phyloP scores from a whole-genome alignment of 2,888 invertebrate species.

The Lycophotia porphyrea region DNA sequence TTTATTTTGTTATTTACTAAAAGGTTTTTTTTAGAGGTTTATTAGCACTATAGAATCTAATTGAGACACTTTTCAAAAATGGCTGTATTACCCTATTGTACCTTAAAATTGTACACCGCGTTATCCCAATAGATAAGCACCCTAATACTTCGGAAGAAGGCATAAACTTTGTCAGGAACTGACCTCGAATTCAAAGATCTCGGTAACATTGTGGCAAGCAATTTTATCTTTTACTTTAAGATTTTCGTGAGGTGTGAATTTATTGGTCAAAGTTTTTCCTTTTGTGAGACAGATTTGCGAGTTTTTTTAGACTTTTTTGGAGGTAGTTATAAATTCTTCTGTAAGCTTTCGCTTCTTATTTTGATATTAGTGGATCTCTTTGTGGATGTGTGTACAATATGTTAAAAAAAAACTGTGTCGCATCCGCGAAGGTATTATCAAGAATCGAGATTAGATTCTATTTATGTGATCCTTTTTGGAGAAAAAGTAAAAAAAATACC shows the following conservation, averaged over 20 bases:
- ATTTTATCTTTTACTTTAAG: conserved; percentile 41
- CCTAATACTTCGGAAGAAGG: conserved; percentile 12
- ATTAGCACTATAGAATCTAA: too few relatives aligned
- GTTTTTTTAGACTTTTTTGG: background rate
- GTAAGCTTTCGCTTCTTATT: background rate
- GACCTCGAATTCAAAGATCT: conserved; percentile 49
- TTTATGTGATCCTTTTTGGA: too few relatives aligned
- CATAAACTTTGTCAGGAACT: conserved; percentile 35
- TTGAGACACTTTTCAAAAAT: too few relatives aligned
- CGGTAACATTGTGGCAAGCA: conserved; percentile 20
- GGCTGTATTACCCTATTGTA: too few relatives aligned
- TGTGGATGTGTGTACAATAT: too few relatives aligned
- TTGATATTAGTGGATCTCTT: background rate
- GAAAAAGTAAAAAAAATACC: too few relatives aligned
- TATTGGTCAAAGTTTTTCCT: conserved; percentile 43
- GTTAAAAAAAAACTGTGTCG: too few relatives aligned
- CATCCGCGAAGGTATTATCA: too few relatives aligned
- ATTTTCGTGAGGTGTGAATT: conserved; percentile 42
- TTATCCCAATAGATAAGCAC: background rate
- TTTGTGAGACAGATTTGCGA: conserved; percentile 18
- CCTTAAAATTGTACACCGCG: background rate
- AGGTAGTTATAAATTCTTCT: background rate
- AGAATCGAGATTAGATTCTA: too few relatives aligned
- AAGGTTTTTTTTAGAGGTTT: too few relatives aligned
- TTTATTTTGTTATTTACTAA: too few relatives aligned